Evolutionary conservation across 2,888 invertebrate genomes (phyloP).

Genomic region (Microctonus brassicae): DNA sequence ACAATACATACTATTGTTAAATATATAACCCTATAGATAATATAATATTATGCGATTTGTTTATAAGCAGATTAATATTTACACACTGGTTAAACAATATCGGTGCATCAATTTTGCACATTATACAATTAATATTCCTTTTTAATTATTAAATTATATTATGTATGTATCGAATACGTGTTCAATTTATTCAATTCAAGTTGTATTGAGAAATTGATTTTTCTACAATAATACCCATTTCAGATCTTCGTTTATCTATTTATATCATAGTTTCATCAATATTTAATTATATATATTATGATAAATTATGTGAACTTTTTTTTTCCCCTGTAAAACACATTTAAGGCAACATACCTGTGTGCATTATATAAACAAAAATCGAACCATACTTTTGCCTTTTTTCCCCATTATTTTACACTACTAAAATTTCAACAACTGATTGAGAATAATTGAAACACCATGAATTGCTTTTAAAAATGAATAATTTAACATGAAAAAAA

Average conservation of each 20-base stretch:
- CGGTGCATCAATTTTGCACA: not conserved
- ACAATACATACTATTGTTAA: slow-evolving; percentile 52
- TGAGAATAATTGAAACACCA: not conserved
- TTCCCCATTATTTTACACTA: not conserved
- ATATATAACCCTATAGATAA: slow-evolving; percentile 48
- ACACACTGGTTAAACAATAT: slow-evolving; percentile 42
- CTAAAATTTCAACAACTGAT: not conserved
- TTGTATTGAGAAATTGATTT: not conserved
- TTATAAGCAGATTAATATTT: slow-evolving; percentile 45
- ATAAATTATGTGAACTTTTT: not conserved
- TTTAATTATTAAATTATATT: not conserved
- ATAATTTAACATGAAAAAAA: not conserved
- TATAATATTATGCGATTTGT: slow-evolving; percentile 55
- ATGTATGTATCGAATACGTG: not conserved
- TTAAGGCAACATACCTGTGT: slow-evolving; percentile 8
- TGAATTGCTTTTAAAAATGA: not conserved
- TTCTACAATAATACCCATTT: not conserved
- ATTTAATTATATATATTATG: not conserved
- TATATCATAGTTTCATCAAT: not conserved
- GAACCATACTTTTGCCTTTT: not conserved
- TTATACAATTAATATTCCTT: slow-evolving; percentile 3
- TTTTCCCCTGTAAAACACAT: not conserved
- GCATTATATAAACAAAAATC: slow-evolving; percentile 21
- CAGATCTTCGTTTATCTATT: not conserved
- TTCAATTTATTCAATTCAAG: not conserved